Percentiles rank a stretch among this genome's conserved stretches.
Evolutionary conservation across 2,888 invertebrate species (phyloP).

Genomic region (Merodon equestris): DNA sequence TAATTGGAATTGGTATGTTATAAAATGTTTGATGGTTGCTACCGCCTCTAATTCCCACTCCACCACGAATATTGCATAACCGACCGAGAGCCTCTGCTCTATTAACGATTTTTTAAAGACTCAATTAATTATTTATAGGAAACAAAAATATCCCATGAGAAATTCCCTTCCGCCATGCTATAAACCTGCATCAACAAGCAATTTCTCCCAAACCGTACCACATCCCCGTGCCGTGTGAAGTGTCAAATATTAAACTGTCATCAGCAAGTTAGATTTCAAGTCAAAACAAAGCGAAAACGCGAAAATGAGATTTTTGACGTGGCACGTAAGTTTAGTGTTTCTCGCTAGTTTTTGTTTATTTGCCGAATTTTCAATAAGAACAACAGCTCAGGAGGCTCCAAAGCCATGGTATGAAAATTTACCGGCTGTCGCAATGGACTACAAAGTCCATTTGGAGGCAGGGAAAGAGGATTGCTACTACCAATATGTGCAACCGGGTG

Average conservation of each 20-base stretch:
- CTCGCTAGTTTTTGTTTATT: conserved; percentile 70
- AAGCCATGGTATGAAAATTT: conserved; percentile 91
- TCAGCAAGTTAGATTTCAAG: not conserved
- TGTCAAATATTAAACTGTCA: conserved; percentile 14
- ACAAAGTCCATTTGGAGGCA: conserved; percentile 96
- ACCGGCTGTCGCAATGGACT: conserved; percentile 96
- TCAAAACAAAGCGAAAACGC: conserved; percentile 54
- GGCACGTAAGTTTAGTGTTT: conserved; percentile 73
- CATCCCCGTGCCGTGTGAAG: too few relatives aligned
- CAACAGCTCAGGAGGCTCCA: conserved; percentile 78
- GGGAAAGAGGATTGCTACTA: conserved; percentile 97
- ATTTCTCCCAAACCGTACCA: too few relatives aligned
- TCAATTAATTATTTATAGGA: too few relatives aligned
- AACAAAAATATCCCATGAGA: too few relatives aligned
- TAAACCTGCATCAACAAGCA: too few relatives aligned
- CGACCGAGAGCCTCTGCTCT: too few relatives aligned
- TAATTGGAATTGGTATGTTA: too few relatives aligned
- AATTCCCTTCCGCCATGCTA: too few relatives aligned
- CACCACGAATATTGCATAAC: too few relatives aligned
- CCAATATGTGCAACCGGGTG: conserved; percentile 94
- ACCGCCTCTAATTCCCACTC: too few relatives aligned
- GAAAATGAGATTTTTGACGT: conserved; percentile 74
- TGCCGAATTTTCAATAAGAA: conserved; percentile 69
- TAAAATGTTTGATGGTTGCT: too few relatives aligned
- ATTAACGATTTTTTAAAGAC: too few relatives aligned